These are phyloP conservation scores for Grallaria varia DNA, from an alignment of 2,113 vertebrate species.

Conservation along the genomic window DNA sequence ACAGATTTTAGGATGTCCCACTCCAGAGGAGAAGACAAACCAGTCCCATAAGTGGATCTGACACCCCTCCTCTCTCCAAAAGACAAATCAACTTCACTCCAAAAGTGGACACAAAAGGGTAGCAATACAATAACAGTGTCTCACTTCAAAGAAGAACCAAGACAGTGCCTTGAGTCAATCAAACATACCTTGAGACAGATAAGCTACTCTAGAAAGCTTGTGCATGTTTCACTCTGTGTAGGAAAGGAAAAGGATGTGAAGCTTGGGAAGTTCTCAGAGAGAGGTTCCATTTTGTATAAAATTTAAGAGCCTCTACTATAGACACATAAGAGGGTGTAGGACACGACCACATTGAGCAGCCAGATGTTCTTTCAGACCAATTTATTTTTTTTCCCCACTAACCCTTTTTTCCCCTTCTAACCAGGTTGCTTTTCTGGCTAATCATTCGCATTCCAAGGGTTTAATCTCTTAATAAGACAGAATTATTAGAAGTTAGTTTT, in stretches of 20 bases:
- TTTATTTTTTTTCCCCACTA: not conserved
- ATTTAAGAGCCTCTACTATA: not conserved
- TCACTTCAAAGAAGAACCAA: not conserved
- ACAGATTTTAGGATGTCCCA: not conserved
- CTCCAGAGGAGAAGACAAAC: not conserved
- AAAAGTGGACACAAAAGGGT: not conserved
- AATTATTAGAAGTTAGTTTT: not conserved
- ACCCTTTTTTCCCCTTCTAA: not conserved
- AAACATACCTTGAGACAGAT: not conserved
- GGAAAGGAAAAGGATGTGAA: not conserved
- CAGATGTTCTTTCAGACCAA: not conserved
- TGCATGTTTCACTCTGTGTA: fast-evolving
- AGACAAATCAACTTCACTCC: not conserved
- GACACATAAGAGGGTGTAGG: not conserved
- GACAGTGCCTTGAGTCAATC: not conserved
- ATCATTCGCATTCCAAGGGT: not conserved
- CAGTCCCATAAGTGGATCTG: fast-evolving
- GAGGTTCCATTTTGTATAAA: not conserved
- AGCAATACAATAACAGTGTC: not conserved
- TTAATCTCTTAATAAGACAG: not conserved
- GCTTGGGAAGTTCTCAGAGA: not conserved
- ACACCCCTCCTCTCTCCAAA: not conserved
- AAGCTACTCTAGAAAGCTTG: not conserved
- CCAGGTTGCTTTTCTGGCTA: not conserved
- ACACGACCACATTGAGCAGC: not conserved